phyloP scores from a whole-genome alignment of 2,888 invertebrate species.

The Anticlea derivata region DNA sequence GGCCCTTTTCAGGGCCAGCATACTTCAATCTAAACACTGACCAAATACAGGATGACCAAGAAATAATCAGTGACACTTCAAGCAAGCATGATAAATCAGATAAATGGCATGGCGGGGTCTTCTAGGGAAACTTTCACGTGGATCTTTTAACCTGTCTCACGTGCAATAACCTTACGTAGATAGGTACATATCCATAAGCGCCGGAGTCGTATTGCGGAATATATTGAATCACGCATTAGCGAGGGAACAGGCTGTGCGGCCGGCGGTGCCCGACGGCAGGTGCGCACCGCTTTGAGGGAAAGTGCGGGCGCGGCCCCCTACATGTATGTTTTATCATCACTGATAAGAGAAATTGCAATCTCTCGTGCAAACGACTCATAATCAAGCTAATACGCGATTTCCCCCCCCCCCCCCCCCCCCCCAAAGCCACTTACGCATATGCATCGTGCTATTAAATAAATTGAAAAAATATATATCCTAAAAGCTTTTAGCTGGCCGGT shows the following conservation, averaged over 20 bases:
- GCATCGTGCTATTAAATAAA: no score
- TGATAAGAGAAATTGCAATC: conserved; percentile 78
- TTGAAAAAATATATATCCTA: no score
- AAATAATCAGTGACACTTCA: no score
- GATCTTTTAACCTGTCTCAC: conserved; percentile 57
- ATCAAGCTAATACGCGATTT: conserved; percentile 38
- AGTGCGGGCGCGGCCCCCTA: conserved; percentile 74
- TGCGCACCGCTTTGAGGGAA: conserved; percentile 63
- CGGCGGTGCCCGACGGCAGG: conserved; percentile 45
- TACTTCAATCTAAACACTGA: no score
- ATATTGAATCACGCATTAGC: conserved; percentile 64
- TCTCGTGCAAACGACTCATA: conserved; percentile 62
- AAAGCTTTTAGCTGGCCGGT: no score
- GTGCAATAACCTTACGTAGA: conserved; percentile 65
- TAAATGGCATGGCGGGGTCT: conserved; percentile 25
- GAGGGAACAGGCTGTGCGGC: conserved; percentile 54
- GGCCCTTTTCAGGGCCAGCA: no score
- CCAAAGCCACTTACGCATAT: no score
- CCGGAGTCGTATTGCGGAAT: conserved; percentile 55
- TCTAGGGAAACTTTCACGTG: conserved; percentile 56
- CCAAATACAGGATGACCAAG: no score
- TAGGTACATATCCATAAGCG: conserved; percentile 61
- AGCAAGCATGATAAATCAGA: conserved; percentile 29
- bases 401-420: no score
- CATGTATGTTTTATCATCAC: conserved; percentile 77